phyloP scores from a whole-genome alignment of 2,113 vertebrate species.

The Atherinomorus stipes region DNA sequence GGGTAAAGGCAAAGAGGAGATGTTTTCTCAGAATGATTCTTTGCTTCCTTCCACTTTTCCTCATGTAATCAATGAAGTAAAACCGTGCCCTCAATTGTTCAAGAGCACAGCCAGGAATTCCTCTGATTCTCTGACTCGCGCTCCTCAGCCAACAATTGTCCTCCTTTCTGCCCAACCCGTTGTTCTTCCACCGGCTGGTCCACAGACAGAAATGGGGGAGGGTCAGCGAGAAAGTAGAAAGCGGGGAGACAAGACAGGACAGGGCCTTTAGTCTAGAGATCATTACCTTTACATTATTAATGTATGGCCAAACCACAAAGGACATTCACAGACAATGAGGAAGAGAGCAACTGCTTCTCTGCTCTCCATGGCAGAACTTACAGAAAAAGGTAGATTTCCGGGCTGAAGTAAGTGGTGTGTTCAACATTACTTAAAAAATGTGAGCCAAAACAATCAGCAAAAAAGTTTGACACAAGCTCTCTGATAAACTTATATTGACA shows the following conservation, averaged over 20 bases:
- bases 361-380: slow-evolving; percentile 45
- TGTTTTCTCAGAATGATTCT: slow-evolving; percentile 71
- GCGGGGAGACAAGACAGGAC: slow-evolving; percentile 69
- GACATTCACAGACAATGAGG: slow-evolving; percentile 76
- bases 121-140: slow-evolving; percentile 55
- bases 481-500: neutral
- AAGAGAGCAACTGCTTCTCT: slow-evolving; percentile 55
- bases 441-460: neutral
- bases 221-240: slow-evolving; percentile 1
- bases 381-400: slow-evolving; percentile 29
- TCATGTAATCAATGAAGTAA: slow-evolving; percentile 62
- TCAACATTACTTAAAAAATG: neutral
- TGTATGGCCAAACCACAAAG: slow-evolving; percentile 84
- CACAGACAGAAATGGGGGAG: slow-evolving; percentile 44
- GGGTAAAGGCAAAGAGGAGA: slow-evolving; percentile 39
- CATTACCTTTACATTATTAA: slow-evolving; percentile 86
- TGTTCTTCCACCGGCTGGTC: slow-evolving; percentile 27
- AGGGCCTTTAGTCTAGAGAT: slow-evolving; percentile 84
- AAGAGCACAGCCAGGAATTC: slow-evolving; percentile 61
- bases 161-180: slow-evolving; percentile 16
- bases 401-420: slow-evolving; percentile 18
- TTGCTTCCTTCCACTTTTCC: slow-evolving; percentile 62
- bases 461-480: neutral
- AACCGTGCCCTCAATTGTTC: slow-evolving; percentile 41
- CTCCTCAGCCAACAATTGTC: slow-evolving; percentile 29